Conservation (phyloP, 2,888 invertebrate species). For the Drosophila pullipes region DNA sequence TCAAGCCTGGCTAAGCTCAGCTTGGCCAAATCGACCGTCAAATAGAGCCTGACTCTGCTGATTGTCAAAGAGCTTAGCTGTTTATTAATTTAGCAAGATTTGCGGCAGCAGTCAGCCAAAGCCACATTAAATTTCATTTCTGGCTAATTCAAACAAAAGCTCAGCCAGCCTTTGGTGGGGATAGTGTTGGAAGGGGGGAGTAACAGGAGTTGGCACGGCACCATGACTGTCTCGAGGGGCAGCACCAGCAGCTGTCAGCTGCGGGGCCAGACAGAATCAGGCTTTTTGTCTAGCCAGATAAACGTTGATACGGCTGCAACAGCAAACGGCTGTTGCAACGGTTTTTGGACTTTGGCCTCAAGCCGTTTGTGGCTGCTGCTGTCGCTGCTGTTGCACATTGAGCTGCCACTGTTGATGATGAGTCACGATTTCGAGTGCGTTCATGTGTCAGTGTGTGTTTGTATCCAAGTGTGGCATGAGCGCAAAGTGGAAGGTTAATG, state of each 20-base stretch:
- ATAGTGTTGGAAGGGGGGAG: not conserved
- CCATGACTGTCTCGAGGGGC: slow-evolving; percentile 22
- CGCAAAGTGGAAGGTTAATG: slow-evolving; percentile 42
- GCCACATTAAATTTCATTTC: slow-evolving; percentile 74
- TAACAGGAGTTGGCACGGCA: slow-evolving; percentile 3
- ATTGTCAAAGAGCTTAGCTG: slow-evolving; percentile 60
- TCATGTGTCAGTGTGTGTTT: slow-evolving; percentile 11
- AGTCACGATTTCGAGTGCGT: slow-evolving; percentile 54
- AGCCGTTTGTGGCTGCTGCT: slow-evolving; percentile 27
- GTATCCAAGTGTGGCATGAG: slow-evolving; percentile 24
- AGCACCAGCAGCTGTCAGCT: slow-evolving; percentile 54
- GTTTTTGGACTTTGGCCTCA: slow-evolving; percentile 72
- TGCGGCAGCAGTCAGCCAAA: slow-evolving; percentile 22
- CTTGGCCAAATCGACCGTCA: slow-evolving; percentile 64
- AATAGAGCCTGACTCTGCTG: slow-evolving; percentile 63
- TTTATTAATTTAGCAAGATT: slow-evolving; percentile 74
- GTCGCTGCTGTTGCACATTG: slow-evolving; percentile 40
- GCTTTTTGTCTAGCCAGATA: slow-evolving; percentile 75
- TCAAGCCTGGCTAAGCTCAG: slow-evolving; percentile 43
- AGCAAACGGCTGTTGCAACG: slow-evolving; percentile 66
- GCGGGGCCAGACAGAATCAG: slow-evolving; percentile 78
- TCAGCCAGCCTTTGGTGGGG: not conserved
- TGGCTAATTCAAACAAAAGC: slow-evolving; percentile 55
- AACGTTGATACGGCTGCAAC: slow-evolving; percentile 51
- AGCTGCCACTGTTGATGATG: slow-evolving; percentile 58